Base-by-base conservation (phyloP, 2,888 invertebrate genomes). In the Agriopis marginaria region DNA sequence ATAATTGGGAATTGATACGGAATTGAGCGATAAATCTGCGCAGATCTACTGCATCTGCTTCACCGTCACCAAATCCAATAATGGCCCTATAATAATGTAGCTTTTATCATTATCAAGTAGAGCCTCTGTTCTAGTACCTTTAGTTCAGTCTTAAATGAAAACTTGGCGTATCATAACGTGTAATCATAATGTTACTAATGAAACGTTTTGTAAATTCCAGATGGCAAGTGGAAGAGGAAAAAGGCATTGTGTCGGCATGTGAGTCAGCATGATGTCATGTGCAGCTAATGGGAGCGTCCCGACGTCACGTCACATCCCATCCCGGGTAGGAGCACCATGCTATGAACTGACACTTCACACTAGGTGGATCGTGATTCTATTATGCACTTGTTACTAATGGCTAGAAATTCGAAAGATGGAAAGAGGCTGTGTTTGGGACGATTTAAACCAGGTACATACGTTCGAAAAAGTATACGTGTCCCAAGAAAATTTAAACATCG, bases 181-280 rank as follows among this genome's bases (percentile, higher is more conserved):
- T 45, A 32, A 23, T 58, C 32, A 45, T 7, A 54, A 50, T 0
- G 51, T 17, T 40, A 50, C 53, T 80, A 78, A 80, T 75, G 59
- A 68, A 72, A 76, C 66, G 62, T 72, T 58, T 77, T 81, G 77
- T 88, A 78, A 71, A 67, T 89, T 89, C 82, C 89, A 89, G 89
- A 88, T 88, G 86, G 78, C 72, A 76, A 74, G 60, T 56, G 61
- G 64, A 47, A 53, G 54, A 82, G 85, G 81, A 82, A 83, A 82
- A 77, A 81, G 77, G 79, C 80, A 78, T 77, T 81, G 82, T 80
- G 71, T 79, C 68, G 75, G 75, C 77, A 75, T 76, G 84, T 91
- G 92, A 92, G 82, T 92, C 92, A 92, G 87, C 89, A 90, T 93
- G 92, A 93, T 91, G 91, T 93, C 93, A 93, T 90, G 75, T 81